Evolutionary conservation across 2,888 invertebrate species (phyloP), one percentile per base, ranked within the genome.

Genomic region (Spodoptera exigua): DNA sequence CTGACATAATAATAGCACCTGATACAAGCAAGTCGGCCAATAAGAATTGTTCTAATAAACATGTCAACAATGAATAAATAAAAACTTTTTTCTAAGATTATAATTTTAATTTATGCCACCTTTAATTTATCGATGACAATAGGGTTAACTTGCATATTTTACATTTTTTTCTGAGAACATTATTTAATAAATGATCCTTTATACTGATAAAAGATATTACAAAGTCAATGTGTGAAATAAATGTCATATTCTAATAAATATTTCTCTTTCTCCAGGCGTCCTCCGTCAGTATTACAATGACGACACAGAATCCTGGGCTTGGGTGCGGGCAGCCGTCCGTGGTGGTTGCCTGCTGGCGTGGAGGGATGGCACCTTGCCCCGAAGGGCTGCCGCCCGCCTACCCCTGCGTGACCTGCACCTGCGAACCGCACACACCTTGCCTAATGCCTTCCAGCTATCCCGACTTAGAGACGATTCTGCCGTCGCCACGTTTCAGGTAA

Each of bases 401-500:
- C 93, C 92, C 2, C 86, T 93, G 70, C 87, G 91, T 2, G 90
- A 90, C 70, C 81, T 93, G 69, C 92, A 92, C 70, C 85, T 91
- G 58, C 89, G 90, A 9, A 86, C 90, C n/a, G 89, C 91, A 16
- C 77, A 85, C 2, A 67, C 74, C 57, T 81, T 93, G 74, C 91
- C 91, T 58, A 90, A 93, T 76, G 93, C 93, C 65, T 94, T 94
- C 83, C 93, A 93, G 82, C 86, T 94, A 72, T 93, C 93, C 67
- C 82, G 93, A 76, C 83, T 92, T 80, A 89, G 87, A 71, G 93
- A 93, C 77, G 92, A 94, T 84, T 74, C 89, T 65, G 86, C 93
- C 78, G 93, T 94, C 85, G 93, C 93, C 85, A 94, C 93, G 70
- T 94, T 93, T 84, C 93, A 94, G 93, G 93, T 92, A 46, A 77